Evolutionary conservation across 2,888 invertebrate genomes (phyloP).

Genomic region (Entomobrya multifasciata): DNA sequence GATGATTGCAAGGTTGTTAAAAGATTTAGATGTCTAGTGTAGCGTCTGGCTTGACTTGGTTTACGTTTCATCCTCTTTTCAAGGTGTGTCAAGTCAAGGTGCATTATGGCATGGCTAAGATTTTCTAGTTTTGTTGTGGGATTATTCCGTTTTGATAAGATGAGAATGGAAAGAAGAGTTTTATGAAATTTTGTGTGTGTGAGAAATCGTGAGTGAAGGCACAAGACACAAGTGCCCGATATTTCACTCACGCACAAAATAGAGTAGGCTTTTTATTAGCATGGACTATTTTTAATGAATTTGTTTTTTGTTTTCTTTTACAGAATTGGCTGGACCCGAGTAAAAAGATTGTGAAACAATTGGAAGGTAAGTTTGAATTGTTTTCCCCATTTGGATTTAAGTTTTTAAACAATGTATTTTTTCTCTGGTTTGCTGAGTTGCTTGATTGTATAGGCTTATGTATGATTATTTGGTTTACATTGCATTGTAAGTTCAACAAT

Average conservation of each 20-base stretch:
- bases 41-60: not conserved
- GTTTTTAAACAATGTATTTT: not conserved
- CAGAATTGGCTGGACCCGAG: conserved; percentile 97
- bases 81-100: conserved; percentile 54
- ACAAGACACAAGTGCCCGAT: conserved; percentile 46
- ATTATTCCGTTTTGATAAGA: not conserved
- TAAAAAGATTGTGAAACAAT: conserved; percentile 92
- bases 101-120: conserved; percentile 24
- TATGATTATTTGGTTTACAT: too few species aligned
- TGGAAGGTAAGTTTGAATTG: conserved; percentile 85
- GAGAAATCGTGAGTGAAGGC: not conserved
- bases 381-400: not conserved
- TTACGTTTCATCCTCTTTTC: conserved; percentile 32
- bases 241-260: not conserved
- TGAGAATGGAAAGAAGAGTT: too few species aligned
- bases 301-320: conserved; percentile 80
- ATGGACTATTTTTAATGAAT: not conserved
- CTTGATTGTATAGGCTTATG: too few species aligned
- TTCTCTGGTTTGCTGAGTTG: not conserved
- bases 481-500: too few species aligned
- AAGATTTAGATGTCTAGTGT: conserved; percentile 1
- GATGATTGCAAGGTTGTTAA: not conserved
- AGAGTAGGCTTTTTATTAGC: not conserved
- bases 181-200: not conserved
- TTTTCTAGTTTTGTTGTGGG: conserved; percentile 12